Evolutionary conservation across 2,113 vertebrate genomes (phyloP), one percentile per base, ranked within the genome.

Genomic region (Albula glossodonta): DNA sequence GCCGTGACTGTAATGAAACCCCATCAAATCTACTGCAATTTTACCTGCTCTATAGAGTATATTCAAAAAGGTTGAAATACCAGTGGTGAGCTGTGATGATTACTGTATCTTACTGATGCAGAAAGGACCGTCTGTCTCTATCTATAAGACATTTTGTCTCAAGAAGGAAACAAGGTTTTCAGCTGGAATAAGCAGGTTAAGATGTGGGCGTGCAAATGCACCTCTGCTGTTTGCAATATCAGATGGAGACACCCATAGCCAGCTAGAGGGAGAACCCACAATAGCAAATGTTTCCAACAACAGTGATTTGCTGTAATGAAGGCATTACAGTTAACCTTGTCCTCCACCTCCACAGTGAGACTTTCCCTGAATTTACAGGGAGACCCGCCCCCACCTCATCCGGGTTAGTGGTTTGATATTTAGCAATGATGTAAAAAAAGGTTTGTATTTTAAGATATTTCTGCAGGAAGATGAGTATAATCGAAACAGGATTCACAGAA

Each of bases 341-440:
- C 31, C 31, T 41, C 31, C 31, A 41, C 31, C 31, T 41, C 31
- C 53, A 9, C 15, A 19, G 78, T 48, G 9, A 10, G 51, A 51
- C 63, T 49, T 25, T 60, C 41, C 52, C 56, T 56, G 53, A 7
- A n/a, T 31, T 22, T 25, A 77, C 56, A n/a, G 83, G 87, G 63
- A 82, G 80, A 81, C 82, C 87, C 85, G 82, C 87, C 85, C 49
- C 60, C 85, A 51, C 82, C 25, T 79, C 80, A 57, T 86, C 85
- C 87, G 82, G 31, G 12, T 11, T 41, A 1, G 57, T 12, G 10
- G 81, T 13, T 53, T 83, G 84, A 85, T 85, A 82, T 50, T 85
- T 56, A 87, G 12, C 49, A 31, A 19, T 82, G 80, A 84, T 57
- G 31, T 41, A 41, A 41, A 41, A 41, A 11, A 60, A 11, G 3